Evolutionary conservation across 2,797 vertebrate species (phyloP), one percentile per base, ranked within the genome.

Genomic region (Garrulus glandarius): DNA sequence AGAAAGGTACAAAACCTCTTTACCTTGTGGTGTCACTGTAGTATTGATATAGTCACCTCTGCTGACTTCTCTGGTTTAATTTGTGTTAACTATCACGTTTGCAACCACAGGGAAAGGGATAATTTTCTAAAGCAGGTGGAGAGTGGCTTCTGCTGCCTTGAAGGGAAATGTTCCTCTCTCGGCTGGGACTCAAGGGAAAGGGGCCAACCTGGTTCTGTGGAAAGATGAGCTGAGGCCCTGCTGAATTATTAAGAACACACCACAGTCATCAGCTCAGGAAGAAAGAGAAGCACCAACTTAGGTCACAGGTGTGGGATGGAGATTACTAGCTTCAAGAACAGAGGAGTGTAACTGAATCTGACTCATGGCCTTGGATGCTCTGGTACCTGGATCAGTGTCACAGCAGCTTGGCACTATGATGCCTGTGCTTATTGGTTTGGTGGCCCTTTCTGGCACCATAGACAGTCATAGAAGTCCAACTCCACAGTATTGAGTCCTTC

Each of bases 161-260:
- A 78, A 93, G 30, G 32, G 43, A 87, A 91, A 70, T 1, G 1
- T 68, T 92, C 39, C 29, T 91, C 26, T 79, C 39, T 34, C 27
- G 59, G 29, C 67, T 84, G 36, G 57, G 23, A 46, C 46, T 46
- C 9, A 8, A 77, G 76, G 57, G 41, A 85, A 89, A 86, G 52
- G 47, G 44, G 32, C 39, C 3, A 11, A 19, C 80, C 44, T 90
- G 50, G 20, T 77, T 95, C 72, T 91, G 32, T 80, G 53, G 94
- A 94, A 96, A 97, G 81, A 68, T 47, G 81, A 97, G 56, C 89
- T 39, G 75, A 7, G 22, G 29, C 43, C 47, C 46, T 79, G 49
- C 26, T 97, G 83, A 96, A 97, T 97, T 96, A 96, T 96, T 97
- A 67, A 96, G n/a, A 20, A 21, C 3, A 10, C 6, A 22, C 37